Percentiles rank a stretch among this genome's conserved stretches.
Evolutionary conservation across 2,797 vertebrate species (phyloP).

Genomic region (Pteropus rufus): DNA sequence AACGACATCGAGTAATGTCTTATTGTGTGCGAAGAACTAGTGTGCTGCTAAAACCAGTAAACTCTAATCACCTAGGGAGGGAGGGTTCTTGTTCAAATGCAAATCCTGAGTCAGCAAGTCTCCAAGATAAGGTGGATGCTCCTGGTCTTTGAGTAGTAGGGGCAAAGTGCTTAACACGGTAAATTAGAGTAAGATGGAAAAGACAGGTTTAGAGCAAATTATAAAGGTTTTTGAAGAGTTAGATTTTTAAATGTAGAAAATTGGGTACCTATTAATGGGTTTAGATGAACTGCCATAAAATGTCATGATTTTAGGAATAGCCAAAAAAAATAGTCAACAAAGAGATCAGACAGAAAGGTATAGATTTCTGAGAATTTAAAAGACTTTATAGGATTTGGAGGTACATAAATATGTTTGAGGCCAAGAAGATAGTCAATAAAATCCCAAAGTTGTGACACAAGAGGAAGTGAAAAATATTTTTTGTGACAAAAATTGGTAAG

Average conservation of each 20-base stretch:
- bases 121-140: background rate
- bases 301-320: background rate
- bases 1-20: background rate
- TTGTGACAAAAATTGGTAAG: background rate
- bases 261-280: background rate
- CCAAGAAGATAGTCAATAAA: background rate
- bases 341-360: background rate
- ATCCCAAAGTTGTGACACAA: background rate
- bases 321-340: background rate
- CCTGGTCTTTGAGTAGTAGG: background rate
- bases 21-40: background rate
- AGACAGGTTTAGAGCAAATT: background rate
- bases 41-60: background rate
- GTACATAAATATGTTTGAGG: background rate
- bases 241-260: background rate
- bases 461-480: slow-evolving; percentile 24
- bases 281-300: background rate
- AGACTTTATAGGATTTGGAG: slow-evolving; percentile 15
- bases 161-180: background rate
- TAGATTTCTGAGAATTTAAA: slow-evolving; percentile 25
- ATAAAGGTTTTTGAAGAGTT: background rate
- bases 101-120: background rate
- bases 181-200: background rate
- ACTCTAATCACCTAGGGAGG: background rate
- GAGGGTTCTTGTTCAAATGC: background rate